Conservation (phyloP, 2,888 invertebrate species). For the Bhutanitis thaidina region DNA sequence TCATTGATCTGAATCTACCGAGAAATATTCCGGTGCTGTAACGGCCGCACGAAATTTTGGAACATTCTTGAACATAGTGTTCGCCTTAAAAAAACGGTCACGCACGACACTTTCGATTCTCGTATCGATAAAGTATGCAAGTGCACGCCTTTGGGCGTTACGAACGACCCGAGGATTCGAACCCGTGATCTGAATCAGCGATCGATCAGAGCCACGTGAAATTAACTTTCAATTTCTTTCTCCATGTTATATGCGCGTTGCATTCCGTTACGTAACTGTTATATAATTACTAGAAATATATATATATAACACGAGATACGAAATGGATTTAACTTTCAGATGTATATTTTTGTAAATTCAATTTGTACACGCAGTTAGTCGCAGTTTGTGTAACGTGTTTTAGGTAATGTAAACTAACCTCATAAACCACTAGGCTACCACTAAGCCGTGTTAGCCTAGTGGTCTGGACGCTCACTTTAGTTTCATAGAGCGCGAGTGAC, state of each 20-base stretch:
- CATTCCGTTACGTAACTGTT: slow-evolving; percentile 37
- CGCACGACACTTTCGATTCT: slow-evolving; percentile 31
- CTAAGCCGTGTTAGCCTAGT: no score
- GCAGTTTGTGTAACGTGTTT: no score
- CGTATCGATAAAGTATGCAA: slow-evolving; percentile 18
- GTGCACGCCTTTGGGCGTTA: slow-evolving; percentile 27
- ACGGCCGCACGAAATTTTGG: not conserved
- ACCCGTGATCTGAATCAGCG: slow-evolving; percentile 43
- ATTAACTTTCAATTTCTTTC: slow-evolving; percentile 63
- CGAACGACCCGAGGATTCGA: slow-evolving; percentile 33
- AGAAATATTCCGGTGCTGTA: no score
- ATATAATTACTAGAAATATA: slow-evolving; percentile 16
- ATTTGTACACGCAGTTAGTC: no score
- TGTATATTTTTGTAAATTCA: no score
- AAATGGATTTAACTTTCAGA: no score
- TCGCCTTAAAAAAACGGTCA: slow-evolving; percentile 20
- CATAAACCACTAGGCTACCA: no score
- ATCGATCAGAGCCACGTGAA: slow-evolving; percentile 31
- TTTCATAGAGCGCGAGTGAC: no score
- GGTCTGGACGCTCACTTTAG: no score
- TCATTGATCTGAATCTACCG: no score
- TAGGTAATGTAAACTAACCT: no score
- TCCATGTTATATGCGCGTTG: slow-evolving; percentile 42
- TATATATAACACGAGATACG: not conserved
- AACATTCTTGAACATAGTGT: slow-evolving; percentile 22